Percentiles rank a stretch among this genome's conserved stretches.
phyloP scores from a whole-genome alignment of 2,113 vertebrate species.

The Eptesicus fuscus region DNA sequence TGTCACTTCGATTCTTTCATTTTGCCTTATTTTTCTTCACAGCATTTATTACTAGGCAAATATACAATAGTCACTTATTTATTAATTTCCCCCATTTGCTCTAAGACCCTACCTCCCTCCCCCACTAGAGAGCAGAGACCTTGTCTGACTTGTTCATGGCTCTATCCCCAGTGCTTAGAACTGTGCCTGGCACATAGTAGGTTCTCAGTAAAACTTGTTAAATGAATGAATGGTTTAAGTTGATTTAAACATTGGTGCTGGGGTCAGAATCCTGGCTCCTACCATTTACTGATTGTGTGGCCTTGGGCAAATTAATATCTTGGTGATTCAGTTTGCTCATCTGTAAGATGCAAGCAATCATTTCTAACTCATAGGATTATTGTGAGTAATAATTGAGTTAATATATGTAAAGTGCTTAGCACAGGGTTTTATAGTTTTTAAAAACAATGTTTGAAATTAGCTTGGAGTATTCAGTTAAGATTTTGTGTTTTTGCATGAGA shows the following conservation, averaged over 20 bases:
- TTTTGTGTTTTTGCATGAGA: conserved; percentile 32
- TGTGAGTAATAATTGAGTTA: background rate
- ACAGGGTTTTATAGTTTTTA: background rate
- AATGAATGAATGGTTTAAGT: background rate
- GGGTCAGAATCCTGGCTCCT: background rate
- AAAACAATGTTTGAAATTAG: conserved; percentile 1
- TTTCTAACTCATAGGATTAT: background rate
- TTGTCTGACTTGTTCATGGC: background rate
- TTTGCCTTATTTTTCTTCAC: background rate
- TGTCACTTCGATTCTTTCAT: background rate
- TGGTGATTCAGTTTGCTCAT: background rate
- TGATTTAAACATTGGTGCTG: background rate
- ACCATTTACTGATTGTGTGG: background rate
- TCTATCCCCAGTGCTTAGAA: background rate
- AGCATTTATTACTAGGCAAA: background rate
- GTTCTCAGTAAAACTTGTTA: background rate
- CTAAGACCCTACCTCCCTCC: background rate
- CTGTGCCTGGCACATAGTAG: background rate
- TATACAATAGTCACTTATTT: background rate
- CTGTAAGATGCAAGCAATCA: background rate
- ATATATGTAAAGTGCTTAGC: background rate
- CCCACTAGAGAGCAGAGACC: background rate
- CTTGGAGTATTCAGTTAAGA: background rate
- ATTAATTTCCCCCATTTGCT: background rate
- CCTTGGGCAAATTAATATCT: background rate